phyloP scores from a whole-genome alignment of 2,797 vertebrate genomes.

The Sphaeramia orbicularis region DNA sequence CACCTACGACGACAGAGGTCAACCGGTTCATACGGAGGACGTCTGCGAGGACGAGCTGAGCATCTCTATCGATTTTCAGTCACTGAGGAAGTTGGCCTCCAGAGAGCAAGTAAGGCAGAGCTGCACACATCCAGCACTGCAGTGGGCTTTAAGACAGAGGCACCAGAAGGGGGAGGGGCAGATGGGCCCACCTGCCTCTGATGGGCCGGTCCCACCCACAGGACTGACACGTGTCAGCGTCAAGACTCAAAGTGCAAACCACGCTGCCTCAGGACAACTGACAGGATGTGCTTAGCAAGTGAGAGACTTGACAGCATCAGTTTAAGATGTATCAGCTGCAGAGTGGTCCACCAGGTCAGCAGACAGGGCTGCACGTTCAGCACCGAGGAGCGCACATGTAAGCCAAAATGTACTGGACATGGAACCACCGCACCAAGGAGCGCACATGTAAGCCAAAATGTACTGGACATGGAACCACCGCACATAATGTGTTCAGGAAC shows the following conservation, averaged over 20 bases:
- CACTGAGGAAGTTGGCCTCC: slow-evolving; percentile 1
- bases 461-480: neutral
- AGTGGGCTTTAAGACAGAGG: neutral
- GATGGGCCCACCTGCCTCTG: neutral
- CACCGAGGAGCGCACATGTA: neutral
- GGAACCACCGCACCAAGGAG: slow-evolving; percentile 1
- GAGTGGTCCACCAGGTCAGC: neutral
- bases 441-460: slow-evolving; percentile 15
- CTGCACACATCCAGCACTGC: neutral
- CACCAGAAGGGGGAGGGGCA: neutral
- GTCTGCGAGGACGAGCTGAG: slow-evolving; percentile 6
- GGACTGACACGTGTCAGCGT: slow-evolving; percentile 27
- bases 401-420: too few species aligned
- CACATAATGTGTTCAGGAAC: neutral
- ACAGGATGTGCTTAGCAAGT: slow-evolving; percentile 17
- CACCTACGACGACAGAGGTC: slow-evolving; percentile 5
- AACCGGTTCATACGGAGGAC: slow-evolving; percentile 7
- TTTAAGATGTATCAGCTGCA: slow-evolving; percentile 17
- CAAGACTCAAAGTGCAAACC: slow-evolving; percentile 21
- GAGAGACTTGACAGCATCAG: slow-evolving; percentile 16
- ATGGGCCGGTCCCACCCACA: neutral
- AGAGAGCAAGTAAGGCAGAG: neutral
- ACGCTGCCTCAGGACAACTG: slow-evolving; percentile 24
- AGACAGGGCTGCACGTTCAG: slow-evolving; percentile 23
- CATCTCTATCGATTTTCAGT: slow-evolving; percentile 39